These are phyloP conservation scores for Escarpia spicata DNA, from an alignment of 2,888 invertebrate species.

Conservation along the genomic window DNA sequence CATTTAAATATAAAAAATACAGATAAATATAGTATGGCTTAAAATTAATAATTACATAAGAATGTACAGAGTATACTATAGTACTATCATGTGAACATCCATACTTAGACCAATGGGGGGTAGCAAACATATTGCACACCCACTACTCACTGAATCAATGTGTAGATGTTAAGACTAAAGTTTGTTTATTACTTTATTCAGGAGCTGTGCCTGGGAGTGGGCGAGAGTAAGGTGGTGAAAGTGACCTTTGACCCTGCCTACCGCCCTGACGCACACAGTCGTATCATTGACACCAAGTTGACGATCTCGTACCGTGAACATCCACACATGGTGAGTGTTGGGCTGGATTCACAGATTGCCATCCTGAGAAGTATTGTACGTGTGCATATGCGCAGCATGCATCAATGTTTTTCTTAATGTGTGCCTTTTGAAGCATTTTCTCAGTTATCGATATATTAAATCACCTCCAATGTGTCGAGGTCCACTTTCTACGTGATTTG, in stretches of 20 bases:
- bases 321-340: slow-evolving; percentile 57
- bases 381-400: slow-evolving; percentile 35
- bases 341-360: neutral
- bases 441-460: neutral
- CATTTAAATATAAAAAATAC: neutral
- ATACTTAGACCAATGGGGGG: no score
- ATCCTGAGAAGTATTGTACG: neutral
- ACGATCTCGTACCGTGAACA: slow-evolving; percentile 63
- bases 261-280: slow-evolving; percentile 62
- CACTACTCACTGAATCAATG: no score
- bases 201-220: slow-evolving; percentile 40
- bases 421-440: neutral
- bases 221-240: slow-evolving; percentile 52
- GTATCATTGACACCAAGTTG: slow-evolving; percentile 60
- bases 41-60: no score
- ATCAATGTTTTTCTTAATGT: neutral
- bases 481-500: no score
- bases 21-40: no score
- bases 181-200: neutral
- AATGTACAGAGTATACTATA: no score
- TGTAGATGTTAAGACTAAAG: no score
- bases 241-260: slow-evolving; percentile 63
- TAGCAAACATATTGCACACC: no score
- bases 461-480: no score
- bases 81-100: no score